These are phyloP conservation scores for Watsonalla cultraria DNA, from an alignment of 2,888 invertebrate genomes.

Conservation along the genomic window DNA sequence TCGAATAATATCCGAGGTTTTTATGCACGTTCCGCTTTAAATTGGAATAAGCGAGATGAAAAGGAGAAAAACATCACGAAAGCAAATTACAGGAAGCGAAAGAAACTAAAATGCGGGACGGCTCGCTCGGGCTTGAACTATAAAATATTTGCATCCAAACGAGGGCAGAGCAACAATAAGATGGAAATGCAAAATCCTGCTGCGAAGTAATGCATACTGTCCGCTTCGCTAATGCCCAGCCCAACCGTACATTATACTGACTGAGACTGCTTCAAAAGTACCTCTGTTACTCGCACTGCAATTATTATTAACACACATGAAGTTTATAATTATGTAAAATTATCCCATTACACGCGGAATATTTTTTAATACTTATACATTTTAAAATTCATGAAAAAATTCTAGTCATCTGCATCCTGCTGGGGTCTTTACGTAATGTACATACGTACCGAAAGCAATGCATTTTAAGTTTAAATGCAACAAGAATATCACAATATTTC, in stretches of 20 bases:
- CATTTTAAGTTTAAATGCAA: background rate
- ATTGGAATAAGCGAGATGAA: constrained; percentile 55
- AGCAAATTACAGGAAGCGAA: constrained; percentile 64
- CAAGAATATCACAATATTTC: no score
- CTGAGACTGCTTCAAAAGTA: constrained; percentile 26
- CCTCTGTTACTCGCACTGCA: constrained; percentile 16
- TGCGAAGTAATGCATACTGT: constrained; percentile 51
- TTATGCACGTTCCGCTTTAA: constrained; percentile 53
- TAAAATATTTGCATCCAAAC: constrained; percentile 73
- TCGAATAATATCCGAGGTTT: constrained; percentile 36
- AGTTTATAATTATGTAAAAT: constrained; percentile 9
- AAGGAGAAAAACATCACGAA: constrained; percentile 44
- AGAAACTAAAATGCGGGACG: constrained; percentile 58
- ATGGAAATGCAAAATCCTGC: constrained; percentile 61
- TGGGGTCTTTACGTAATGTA: background rate
- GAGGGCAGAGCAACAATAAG: constrained; percentile 63
- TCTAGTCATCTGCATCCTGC: background rate
- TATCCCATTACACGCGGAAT: background rate
- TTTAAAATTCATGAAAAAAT: constrained; percentile 3
- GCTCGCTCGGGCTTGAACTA: constrained; percentile 56
- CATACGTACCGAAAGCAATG: constrained; percentile 1
- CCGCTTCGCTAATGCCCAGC: constrained; percentile 38
- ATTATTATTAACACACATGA: constrained; percentile 17
- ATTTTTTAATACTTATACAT: background rate
- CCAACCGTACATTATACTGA: constrained; percentile 32